Evolutionary conservation across 2,113 vertebrate genomes (phyloP), one percentile per base, ranked within the genome.

Genomic region (Ictalurus furcatus): DNA sequence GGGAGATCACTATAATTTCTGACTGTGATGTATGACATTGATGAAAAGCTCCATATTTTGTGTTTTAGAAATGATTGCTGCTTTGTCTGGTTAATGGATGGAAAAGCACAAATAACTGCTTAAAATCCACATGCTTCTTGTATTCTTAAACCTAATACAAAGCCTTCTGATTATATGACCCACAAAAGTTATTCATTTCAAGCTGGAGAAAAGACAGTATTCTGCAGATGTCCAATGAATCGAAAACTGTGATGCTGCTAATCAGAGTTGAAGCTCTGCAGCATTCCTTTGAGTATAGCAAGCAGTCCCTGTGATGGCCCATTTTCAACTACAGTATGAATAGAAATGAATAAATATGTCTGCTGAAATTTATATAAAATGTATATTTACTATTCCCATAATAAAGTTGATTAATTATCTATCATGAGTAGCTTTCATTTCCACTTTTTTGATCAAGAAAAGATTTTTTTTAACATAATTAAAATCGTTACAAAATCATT

Each of bases 71-170:
- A 59, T 65, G 40, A 58, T 61, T 28, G n/a, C 81, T 9, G 23
- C 34, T 76, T 78, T 54, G 25, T 80, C 61, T 58, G 48, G 44
- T 65, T 85, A 76, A 79, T 89, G 61, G 37, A 67, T 37, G n/a
- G 48, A 79, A 85, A 58, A 4, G 61, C 48, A 71, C 25, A 48
- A 80, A n/a, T 48, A 61, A 63, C 40, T 40, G 63, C 78, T 82
- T 80, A 56, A 85, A 73, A 30, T 58, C 83, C 40, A 74, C 69
- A 65, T 54, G 21, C 80, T 54, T 82, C 16, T 63, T 48, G 37
- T 88, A 84, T 84, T 37, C 30, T 85, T 58, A 59, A 63, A 25
- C 19, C n/a, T 17, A 54, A 61, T 85, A 54, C 65, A 40, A 80
- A 69, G 61, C 54, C 13, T 44, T 85, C 74, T 78, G 28, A 79